phyloP scores from a whole-genome alignment of 2,888 invertebrate genomes.

The Hedychridium roseum region DNA sequence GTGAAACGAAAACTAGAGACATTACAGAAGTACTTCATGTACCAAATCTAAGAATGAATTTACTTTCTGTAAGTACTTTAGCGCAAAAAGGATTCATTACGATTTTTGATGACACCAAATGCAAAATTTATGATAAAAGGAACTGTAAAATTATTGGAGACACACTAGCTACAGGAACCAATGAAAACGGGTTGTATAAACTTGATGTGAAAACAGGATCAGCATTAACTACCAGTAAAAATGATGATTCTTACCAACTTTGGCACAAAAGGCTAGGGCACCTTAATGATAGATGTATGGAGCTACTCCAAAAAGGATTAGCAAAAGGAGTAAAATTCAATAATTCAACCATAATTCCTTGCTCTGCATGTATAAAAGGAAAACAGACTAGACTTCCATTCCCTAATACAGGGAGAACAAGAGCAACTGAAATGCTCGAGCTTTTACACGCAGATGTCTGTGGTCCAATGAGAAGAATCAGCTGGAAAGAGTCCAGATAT shows the following conservation, averaged over 20 bases:
- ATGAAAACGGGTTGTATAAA: not conserved
- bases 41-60: not conserved
- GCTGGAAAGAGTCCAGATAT: not conserved
- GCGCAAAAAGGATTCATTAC: not conserved
- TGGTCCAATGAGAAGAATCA: not conserved
- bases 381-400: slow-evolving; percentile 2
- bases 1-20: not conserved
- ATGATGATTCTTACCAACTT: not conserved
- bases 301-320: not conserved
- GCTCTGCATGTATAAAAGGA: slow-evolving; percentile 2
- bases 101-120: not conserved
- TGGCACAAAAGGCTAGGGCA: slow-evolving; percentile 5
- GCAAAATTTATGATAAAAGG: not conserved
- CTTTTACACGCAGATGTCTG: not conserved
- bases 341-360: not conserved
- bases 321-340: not conserved
- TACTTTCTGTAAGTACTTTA: not conserved
- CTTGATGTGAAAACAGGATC: not conserved
- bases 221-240: not conserved
- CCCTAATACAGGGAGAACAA: not conserved
- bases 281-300: slow-evolving; percentile 2
- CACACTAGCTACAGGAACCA: not conserved
- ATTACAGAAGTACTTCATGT: slow-evolving; percentile 1
- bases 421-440: not conserved
- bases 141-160: not conserved